A percentile compares a stretch with the other conserved stretches of the same genome.
These are phyloP conservation scores for Sander vitreus DNA, from an alignment of 2,113 vertebrate genomes.

Conservation along the genomic window DNA sequence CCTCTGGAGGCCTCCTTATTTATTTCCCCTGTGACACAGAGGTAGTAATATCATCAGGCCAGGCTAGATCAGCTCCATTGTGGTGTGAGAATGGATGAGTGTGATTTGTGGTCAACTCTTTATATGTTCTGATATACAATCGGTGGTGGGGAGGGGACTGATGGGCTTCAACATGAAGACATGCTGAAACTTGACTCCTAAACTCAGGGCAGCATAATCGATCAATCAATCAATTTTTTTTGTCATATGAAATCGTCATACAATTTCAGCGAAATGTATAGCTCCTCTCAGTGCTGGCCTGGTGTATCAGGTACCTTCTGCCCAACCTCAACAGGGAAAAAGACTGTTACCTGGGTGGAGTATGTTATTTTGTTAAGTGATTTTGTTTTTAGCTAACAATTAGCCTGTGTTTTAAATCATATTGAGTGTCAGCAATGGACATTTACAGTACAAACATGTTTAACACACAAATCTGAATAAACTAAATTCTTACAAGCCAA, in stretches of 20 bases:
- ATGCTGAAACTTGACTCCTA: constrained; percentile 19
- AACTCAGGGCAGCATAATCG: neutral
- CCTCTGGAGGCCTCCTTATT: constrained; percentile 26
- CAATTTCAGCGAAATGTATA: too few relatives aligned
- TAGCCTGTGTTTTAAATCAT: neutral
- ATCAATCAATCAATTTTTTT: too few relatives aligned
- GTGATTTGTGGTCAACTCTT: constrained; percentile 66
- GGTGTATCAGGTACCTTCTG: too few relatives aligned
- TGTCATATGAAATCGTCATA: too few relatives aligned
- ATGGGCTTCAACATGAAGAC: constrained; percentile 29
- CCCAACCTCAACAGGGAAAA: too few relatives aligned
- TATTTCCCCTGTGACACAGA: constrained; percentile 55
- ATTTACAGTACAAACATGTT: neutral
- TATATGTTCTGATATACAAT: constrained; percentile 55
- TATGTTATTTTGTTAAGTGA: neutral
- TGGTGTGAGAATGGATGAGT: constrained; percentile 50
- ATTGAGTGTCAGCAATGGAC: neutral
- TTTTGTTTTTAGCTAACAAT: neutral
- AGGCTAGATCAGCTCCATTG: constrained; percentile 54
- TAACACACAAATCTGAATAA: neutral
- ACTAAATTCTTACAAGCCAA: neutral
- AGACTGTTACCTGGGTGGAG: too few relatives aligned
- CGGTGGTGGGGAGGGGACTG: constrained; percentile 10
- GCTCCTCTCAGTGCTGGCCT: too few relatives aligned
- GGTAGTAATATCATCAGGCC: constrained; percentile 61